Base-by-base conservation (phyloP, 2,113 vertebrate species). In the Grammomys surdaster region DNA sequence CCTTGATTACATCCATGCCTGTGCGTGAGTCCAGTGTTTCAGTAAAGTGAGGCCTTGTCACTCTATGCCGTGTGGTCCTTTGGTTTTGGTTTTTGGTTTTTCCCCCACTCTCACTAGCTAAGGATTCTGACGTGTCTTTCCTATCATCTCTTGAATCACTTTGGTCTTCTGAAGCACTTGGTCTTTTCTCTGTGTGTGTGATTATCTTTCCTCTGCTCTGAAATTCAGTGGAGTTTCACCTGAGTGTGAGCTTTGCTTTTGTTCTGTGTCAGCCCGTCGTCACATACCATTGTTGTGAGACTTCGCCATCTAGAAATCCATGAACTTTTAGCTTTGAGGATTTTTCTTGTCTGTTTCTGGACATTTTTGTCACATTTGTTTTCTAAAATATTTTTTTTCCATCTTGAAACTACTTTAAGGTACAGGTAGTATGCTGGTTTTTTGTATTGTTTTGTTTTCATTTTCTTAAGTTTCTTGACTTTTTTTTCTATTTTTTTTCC, bases 161-260 rank as follows among this genome's bases (percentile, higher is more conserved):
- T 40, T 40, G 20, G 36, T 20, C 54, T 82, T 22, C 54, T 82
- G 54, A 40, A 58, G 20, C 54, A 40, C 36, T 58, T 0, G 1
- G 19, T 24, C 20, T 82, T 58, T 12, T 60, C 13, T 4, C 14
- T 95, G 85, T 91, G 19, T 51, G 7, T n/a, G 13, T 90, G n/a
- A 90, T 90, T 94, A 69, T 76, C 63, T 77, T 88, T 36, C 33
- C 48, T 95, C 48, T 76, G 76, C 9, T 88, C 54, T 65, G 20
- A 88, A 94, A 63, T 95, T 76, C 19, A 80, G 43, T 70, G 19
- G 56, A 40, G 60, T 0, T 26, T n/a, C 77, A 9, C 7, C 33
- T 73, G n/a, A 4, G 14, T 63, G 6, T 80, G 46, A 13, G 7
- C 86, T 91, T 91, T 48, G 3, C 33, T 60, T 60, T 91, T 46